These are phyloP conservation scores for Cephalotes varians DNA, from an alignment of 2,888 invertebrate genomes.

Conservation along the genomic window DNA sequence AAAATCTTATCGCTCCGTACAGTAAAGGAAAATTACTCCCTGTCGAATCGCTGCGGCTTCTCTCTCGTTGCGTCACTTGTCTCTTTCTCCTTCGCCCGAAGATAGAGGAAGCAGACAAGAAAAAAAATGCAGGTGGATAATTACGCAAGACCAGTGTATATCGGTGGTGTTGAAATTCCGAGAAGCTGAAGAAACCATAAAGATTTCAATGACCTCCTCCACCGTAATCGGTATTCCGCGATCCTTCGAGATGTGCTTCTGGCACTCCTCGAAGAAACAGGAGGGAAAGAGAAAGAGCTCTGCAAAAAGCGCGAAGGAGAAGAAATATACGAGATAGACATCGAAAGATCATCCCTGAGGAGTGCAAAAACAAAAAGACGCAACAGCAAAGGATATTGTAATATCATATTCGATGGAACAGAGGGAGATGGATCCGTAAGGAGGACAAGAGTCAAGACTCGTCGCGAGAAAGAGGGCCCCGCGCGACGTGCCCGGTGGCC, in stretches of 20 bases:
- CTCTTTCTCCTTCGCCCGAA: slow-evolving; percentile 25
- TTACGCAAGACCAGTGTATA: slow-evolving; percentile 71
- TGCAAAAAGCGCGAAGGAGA: not conserved
- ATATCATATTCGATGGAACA: not conserved
- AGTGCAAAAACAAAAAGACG: slow-evolving; percentile 13
- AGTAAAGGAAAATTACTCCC: slow-evolving; percentile 50
- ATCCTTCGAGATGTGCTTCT: slow-evolving; percentile 61
- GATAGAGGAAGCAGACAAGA: slow-evolving; percentile 25
- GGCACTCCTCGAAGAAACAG: slow-evolving; percentile 32
- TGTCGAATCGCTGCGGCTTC: slow-evolving; percentile 7
- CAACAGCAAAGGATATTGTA: slow-evolving; percentile 15
- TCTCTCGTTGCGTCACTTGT: slow-evolving; percentile 30
- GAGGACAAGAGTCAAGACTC: not conserved
- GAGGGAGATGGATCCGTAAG: not conserved
- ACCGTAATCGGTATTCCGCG: slow-evolving; percentile 60
- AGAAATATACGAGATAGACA: slow-evolving; percentile 4
- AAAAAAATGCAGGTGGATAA: slow-evolving; percentile 58
- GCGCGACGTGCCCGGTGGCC: slow-evolving; percentile 71
- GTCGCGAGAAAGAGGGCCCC: slow-evolving; percentile 36
- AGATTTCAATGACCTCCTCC: slow-evolving; percentile 75
- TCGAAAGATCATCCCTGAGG: slow-evolving; percentile 25
- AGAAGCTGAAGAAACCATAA: slow-evolving; percentile 73
- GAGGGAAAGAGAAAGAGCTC: slow-evolving; percentile 37
- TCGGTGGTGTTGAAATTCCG: slow-evolving; percentile 69
- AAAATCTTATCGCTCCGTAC: slow-evolving; percentile 33